Base-by-base conservation (phyloP, 2,797 vertebrate species). In the Staurois parvus region DNA sequence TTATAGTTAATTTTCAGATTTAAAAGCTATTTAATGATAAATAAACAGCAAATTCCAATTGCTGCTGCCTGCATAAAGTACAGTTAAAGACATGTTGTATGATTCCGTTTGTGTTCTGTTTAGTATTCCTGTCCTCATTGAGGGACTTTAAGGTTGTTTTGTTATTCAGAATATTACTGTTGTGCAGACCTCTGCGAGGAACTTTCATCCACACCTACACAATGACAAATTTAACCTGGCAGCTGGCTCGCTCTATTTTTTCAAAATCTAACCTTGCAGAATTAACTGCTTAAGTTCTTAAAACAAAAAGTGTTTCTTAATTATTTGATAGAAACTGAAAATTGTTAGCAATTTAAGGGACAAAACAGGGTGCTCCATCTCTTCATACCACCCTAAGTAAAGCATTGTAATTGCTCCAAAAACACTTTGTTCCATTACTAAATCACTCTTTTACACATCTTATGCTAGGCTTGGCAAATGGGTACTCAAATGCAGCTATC, bases 171-270 rank as follows among this genome's bases (percentile, higher is more conserved):
- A 64, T 42, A 13, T 40, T 68, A 67, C 26, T 26, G 29, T 80
- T n/a, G 19, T 80, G 30, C 30, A 80, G 34, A 77, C 76, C 64
- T 66, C 26, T 66, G 24, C 62, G 56, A 64, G 32, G 64, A 77
- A 34, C 76, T 66, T 66, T 77, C 32, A 77, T 77, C 59, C 34
- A 64, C 76, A 77, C 59, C 76, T 77, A 66, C 76, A 77, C 24
- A 66, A 15, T 66, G 76, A 77, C 76, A 77, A 77, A 77, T 66
- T 66, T 42, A 66, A 40, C 32, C 37, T 77, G 76, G 66, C 62
- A 69, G 42, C 45, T 68, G n/a, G 42, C 66, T 69, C 64, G 34
- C 42, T 80, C 4, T n/a, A 8, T n/a, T 52, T 52, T n/a, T 80
- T 29, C 68, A 32, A 69, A 80, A 52, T 52, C 21, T 80, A 68